Evolutionary conservation across 2,797 vertebrate species (phyloP), one percentile per base, ranked within the genome.

Genomic region (Artibeus jamaicensis): DNA sequence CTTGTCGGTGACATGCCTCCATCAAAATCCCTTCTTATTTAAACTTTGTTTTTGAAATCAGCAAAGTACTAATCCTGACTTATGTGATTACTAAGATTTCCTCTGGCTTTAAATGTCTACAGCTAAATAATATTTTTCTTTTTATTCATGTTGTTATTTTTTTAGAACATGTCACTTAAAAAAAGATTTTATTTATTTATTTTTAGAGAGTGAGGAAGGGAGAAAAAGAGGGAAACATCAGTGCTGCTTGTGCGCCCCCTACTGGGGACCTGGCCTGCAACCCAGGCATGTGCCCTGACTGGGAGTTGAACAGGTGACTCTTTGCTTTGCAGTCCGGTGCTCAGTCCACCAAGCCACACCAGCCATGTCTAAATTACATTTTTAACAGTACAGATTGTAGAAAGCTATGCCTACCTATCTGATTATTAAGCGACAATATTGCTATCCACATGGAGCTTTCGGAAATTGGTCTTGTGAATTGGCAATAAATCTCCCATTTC

Each of bases 21-120:
- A 6, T 88, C 24, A 62, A 50, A 88, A 92, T 29, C 8, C 3
- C 32, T 90, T 82, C 39, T 68, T 82, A 50, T 39, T 88, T 82
- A 18, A 50, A 59, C 39, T 91, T 94, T 22, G 4, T 74, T 93
- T 74, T 95, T 42, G 91, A 94, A 84, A 71, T 94, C 11, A 76
- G 10, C 39, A 53, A 74, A 92, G 42, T 10, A 4, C 4, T 50
- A 87, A n/a, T 46, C 15, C 6, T 57, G 19, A 29, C 59, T 78
- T 50, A n/a, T 12, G 5, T 46, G 24, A 37, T 46, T 67, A 32
- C 7, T 50, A 39, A 83, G 44, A 85, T 70, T 42, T 44, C 42
- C 53, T 93, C 48, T 76, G 50, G 26, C 15, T 91, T n/a, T 81
- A 67, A 59, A 65, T 79, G n/a, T n/a, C 29, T 8, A 50, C 42